A percentile compares a stretch with the other conserved stretches of the same genome.
Conservation (phyloP, 2,113 vertebrate genomes). For the Sakesphorus luctuosus region DNA sequence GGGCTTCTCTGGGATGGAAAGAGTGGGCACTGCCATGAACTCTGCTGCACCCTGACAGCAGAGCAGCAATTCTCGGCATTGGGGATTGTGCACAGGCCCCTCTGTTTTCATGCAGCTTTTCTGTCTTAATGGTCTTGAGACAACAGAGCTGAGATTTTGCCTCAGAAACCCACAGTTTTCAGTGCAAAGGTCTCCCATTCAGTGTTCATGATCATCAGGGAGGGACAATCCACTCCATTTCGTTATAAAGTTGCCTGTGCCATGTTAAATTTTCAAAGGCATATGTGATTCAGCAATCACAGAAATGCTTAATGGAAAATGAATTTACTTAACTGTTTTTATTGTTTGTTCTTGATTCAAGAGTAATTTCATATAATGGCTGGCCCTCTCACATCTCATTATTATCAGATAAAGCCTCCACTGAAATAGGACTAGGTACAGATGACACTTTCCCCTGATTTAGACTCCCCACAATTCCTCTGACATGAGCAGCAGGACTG, state of each 20-base stretch:
- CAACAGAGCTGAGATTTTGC: neutral
- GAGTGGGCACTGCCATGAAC: neutral
- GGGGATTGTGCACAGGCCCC: neutral
- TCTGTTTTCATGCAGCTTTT: neutral
- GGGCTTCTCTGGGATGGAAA: neutral
- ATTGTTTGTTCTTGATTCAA: neutral
- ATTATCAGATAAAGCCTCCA: neutral
- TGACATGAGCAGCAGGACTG: neutral
- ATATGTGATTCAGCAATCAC: neutral
- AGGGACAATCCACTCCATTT: neutral
- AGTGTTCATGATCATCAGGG: neutral
- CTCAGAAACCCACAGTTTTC: neutral
- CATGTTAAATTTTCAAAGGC: neutral
- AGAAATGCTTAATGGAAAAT: neutral
- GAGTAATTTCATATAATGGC: neutral
- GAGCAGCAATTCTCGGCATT: neutral
- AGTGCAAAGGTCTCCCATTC: neutral
- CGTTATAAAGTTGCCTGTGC: neutral
- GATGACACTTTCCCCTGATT: neutral
- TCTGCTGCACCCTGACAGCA: fast-evolving
- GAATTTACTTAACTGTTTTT: neutral
- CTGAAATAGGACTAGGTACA: neutral
- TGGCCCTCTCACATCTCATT: neutral
- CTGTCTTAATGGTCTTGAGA: neutral
- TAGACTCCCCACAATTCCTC: neutral